Percentiles rank a stretch among this genome's conserved stretches.
phyloP scores from a whole-genome alignment of 2,888 invertebrate species.

The Cyaniris semiargus region DNA sequence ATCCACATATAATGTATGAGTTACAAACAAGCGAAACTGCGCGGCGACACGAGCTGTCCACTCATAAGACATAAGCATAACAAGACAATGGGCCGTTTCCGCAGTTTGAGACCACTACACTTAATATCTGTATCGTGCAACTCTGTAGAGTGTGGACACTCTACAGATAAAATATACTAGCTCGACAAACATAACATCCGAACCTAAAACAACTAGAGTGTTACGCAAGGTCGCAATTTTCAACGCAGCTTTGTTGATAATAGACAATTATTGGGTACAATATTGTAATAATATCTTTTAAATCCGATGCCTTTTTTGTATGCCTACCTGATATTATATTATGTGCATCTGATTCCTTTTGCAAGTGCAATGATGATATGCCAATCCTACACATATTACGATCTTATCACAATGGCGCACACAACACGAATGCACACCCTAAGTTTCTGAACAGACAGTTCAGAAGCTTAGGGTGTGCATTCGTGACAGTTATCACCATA shows the following conservation, averaged over 20 bases:
- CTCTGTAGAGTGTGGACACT: neutral
- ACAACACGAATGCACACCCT: no score
- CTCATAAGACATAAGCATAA: neutral
- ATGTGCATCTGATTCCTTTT: no score
- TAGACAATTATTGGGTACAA: no score
- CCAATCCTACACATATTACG: no score
- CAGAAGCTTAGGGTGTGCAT: no score
- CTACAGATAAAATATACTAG: neutral
- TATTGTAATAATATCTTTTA: no score
- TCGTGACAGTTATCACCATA: no score
- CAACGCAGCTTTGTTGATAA: neutral
- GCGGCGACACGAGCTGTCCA: neutral
- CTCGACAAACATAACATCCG: neutral
- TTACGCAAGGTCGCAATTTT: neutral
- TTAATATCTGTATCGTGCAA: neutral
- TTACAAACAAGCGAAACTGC: neutral
- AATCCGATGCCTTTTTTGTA: no score
- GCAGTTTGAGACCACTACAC: neutral
- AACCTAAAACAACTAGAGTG: neutral
- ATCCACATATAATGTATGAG: neutral
- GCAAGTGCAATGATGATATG: no score
- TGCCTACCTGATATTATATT: no score
- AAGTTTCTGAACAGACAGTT: no score
- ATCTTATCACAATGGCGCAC: no score
- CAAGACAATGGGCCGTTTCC: constrained; percentile 2